A percentile compares a stretch with the other conserved stretches of the same genome.
These are phyloP conservation scores for Graptemys geographica DNA, from an alignment of 2,797 vertebrate species.

Conservation along the genomic window DNA sequence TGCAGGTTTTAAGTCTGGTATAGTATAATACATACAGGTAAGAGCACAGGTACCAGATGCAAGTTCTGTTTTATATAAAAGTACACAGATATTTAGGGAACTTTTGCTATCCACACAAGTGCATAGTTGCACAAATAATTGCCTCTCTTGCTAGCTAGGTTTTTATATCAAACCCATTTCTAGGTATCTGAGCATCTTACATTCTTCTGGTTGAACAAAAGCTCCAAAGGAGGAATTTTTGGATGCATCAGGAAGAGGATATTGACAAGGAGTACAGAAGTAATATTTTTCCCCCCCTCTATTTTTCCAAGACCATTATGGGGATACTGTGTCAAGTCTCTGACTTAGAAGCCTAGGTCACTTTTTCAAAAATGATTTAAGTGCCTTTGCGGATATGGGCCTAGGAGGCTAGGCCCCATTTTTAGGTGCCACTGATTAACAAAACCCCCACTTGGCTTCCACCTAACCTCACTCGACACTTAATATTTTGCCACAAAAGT, in stretches of 20 bases:
- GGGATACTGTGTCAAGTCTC: accelerated
- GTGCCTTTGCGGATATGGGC: no score
- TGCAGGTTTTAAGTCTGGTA: no score
- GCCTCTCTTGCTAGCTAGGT: neutral
- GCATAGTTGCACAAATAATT: neutral
- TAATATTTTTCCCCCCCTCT: accelerated
- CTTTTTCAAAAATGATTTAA: neutral
- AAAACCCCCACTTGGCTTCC: no score
- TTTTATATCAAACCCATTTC: neutral
- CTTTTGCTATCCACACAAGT: accelerated
- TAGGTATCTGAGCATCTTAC: no score
- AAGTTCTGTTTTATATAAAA: no score
- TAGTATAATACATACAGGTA: no score
- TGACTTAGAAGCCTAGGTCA: neutral
- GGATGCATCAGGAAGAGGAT: neutral
- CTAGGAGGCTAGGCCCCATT: no score
- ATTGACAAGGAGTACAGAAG: accelerated
- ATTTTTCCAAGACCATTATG: neutral
- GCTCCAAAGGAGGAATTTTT: neutral
- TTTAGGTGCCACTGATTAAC: no score
- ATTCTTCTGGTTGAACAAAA: neutral
- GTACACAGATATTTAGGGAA: no score
- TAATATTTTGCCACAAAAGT: no score
- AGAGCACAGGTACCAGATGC: no score
- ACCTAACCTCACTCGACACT: no score